Evolutionary conservation across 2,113 vertebrate species (phyloP).

Genomic region (Felis chaus): DNA sequence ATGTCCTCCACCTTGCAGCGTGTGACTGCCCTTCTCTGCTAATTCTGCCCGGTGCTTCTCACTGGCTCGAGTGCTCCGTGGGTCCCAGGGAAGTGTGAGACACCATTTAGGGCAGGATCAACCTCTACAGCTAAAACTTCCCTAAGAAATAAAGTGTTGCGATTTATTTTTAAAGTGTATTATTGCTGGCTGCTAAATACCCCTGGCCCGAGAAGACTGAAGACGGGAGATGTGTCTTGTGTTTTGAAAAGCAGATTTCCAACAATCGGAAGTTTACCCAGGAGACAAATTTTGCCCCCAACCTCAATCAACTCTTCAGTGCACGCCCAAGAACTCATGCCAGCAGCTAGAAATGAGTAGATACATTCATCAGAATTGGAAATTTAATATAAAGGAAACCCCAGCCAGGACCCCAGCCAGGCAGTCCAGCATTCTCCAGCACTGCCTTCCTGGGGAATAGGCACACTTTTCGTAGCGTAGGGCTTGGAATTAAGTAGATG

Average conservation of each 20-base stretch:
- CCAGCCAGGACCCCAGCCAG: neutral
- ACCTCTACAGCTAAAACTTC: neutral
- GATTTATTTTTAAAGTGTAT: neutral
- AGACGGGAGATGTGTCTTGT: neutral
- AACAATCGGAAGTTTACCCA: neutral
- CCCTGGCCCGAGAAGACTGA: neutral
- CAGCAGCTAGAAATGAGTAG: neutral
- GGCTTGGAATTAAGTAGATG: neutral
- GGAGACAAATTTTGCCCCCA: neutral
- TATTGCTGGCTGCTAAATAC: neutral
- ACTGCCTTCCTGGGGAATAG: neutral
- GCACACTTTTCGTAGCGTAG: neutral
- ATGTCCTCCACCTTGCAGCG: neutral
- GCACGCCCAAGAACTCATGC: neutral
- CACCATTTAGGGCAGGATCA: neutral
- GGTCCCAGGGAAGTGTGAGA: neutral
- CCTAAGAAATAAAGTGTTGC: neutral
- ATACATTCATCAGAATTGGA: neutral
- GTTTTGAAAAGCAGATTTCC: neutral
- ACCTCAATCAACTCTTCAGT: neutral
- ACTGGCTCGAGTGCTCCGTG: fast-evolving
- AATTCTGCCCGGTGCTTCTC: neutral
- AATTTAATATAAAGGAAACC: neutral
- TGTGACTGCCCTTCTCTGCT: neutral
- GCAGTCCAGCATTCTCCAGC: neutral